Base-by-base conservation (phyloP, 2,888 invertebrate genomes). In the Epistrophe grossulariae region DNA sequence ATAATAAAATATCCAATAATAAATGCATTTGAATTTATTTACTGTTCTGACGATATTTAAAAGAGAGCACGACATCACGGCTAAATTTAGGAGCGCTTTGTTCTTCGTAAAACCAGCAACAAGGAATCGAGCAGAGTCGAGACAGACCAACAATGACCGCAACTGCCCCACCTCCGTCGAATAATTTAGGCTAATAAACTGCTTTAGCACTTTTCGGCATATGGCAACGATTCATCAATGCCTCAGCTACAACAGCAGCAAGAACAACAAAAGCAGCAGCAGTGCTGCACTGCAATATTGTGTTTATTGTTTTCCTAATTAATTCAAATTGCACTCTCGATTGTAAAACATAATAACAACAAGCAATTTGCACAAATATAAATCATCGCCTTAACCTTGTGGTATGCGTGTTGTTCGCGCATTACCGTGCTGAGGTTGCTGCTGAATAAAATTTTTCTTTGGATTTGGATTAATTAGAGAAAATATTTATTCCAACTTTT, bases 351-450 rank as follows among this genome's bases (percentile, higher is more conserved):
- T 52, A 70, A 62, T 52, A 62, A 76, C 64, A 43, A 55, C 55
- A 70, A 64, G 52, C 71, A 72, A 62, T 72, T 73, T 66, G 78
- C 70, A n/a, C 43, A 55, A 78, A 74, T 78, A 70, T 83, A 79
- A 87, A 87, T 87, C 83, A 87, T 79, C 83, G 79, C 87, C 83
- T 83, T 87, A 87, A 87, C 87, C 87, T 87, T 87, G 83, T 35
- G 17, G 40, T 24, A 55, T 78, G 73, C 38, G 81, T 74, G 73
- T 59, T 74, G 73, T 59, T 78, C 55, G 48, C 72, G 45, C 57
- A 48, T 48, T 52, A 57, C 76, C 28, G 17, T 70, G 24, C 24
- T 24, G 11, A 24, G 57, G 48, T 64, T 55, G 57, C 15, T 64
- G 62, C 15, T 64, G 62, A 55, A 66, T 64, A 50, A 60, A 35